Evolutionary conservation across 2,888 invertebrate species (phyloP).

Genomic region (Hirtodrosophila cameraria): DNA sequence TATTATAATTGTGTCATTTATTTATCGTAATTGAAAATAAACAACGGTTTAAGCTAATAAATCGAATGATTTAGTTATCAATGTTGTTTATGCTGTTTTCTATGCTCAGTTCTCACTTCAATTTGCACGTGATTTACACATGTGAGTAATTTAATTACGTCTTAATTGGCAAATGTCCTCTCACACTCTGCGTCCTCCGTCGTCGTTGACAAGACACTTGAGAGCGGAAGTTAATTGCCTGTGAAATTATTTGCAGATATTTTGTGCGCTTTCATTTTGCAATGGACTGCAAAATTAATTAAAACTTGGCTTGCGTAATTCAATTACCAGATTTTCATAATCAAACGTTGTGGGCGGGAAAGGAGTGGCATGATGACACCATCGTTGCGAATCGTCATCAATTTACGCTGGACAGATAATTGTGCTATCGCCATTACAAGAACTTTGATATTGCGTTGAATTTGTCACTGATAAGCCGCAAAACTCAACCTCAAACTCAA

Average conservation of each 20-base stretch:
- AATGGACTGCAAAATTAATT: conserved; percentile 36
- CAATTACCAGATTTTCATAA: conserved; percentile 23
- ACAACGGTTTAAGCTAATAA: background rate
- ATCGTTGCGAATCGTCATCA: conserved; percentile 8
- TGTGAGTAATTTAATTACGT: conserved; percentile 22
- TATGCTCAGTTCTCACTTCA: conserved; percentile 3
- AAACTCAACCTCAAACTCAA: background rate
- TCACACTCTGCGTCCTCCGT: background rate
- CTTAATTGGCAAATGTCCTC: conserved; percentile 20
- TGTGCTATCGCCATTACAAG: conserved; percentile 33
- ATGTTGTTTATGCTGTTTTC: background rate
- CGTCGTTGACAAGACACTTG: conserved; percentile 32
- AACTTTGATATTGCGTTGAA: conserved; percentile 28
- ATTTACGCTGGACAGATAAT: conserved; percentile 1
- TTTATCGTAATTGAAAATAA: no score
- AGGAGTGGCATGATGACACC: conserved; percentile 24
- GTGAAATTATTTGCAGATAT: conserved; percentile 30
- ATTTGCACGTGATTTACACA: conserved; percentile 9
- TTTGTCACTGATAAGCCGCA: conserved; percentile 41
- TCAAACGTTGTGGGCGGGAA: background rate
- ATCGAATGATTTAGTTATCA: background rate
- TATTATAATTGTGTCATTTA: no score
- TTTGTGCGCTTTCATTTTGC: conserved; percentile 4
- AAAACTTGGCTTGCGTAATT: conserved; percentile 32
- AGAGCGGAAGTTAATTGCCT: conserved; percentile 49